Evolutionary conservation across 2,888 invertebrate genomes (phyloP).

Genomic region (Limnephilus rhombicus): DNA sequence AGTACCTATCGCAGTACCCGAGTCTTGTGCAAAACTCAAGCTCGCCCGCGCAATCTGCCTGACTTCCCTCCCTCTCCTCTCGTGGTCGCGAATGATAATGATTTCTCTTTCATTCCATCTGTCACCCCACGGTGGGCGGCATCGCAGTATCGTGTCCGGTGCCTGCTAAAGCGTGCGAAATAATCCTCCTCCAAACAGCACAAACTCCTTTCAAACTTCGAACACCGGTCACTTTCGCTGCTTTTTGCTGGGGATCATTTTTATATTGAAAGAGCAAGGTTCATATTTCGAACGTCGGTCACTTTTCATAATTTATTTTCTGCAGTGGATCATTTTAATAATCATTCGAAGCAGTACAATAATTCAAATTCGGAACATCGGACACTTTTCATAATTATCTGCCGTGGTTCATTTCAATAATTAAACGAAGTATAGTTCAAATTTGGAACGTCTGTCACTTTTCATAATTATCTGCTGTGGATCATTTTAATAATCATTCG

Average conservation of each 20-base stretch:
- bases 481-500: too few species aligned
- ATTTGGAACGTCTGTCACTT: too few species aligned
- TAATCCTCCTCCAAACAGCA: neutral
- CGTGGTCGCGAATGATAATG: constrained; percentile 3
- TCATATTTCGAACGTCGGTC: neutral
- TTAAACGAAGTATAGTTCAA: neutral
- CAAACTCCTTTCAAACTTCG: neutral
- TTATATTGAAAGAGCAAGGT: too few species aligned
- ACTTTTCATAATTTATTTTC: neutral
- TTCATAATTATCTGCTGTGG: too few species aligned
- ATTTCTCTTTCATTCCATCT: constrained; percentile 32
- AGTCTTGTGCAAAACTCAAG: neutral
- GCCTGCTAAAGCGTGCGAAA: constrained; percentile 18
- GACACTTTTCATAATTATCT: neutral
- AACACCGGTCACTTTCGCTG: neutral
- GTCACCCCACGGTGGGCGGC: neutral
- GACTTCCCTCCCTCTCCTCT: neutral
- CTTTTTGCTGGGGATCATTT: neutral
- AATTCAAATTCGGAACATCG: constrained; percentile 5
- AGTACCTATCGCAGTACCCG: neutral
- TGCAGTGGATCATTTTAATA: too few species aligned
- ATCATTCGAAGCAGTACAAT: neutral
- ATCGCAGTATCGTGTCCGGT: neutral
- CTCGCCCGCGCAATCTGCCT: neutral
- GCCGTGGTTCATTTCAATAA: neutral